Evolutionary conservation across 2,888 invertebrate species (phyloP).

Genomic region (Marasmarcha lunaedactyla): DNA sequence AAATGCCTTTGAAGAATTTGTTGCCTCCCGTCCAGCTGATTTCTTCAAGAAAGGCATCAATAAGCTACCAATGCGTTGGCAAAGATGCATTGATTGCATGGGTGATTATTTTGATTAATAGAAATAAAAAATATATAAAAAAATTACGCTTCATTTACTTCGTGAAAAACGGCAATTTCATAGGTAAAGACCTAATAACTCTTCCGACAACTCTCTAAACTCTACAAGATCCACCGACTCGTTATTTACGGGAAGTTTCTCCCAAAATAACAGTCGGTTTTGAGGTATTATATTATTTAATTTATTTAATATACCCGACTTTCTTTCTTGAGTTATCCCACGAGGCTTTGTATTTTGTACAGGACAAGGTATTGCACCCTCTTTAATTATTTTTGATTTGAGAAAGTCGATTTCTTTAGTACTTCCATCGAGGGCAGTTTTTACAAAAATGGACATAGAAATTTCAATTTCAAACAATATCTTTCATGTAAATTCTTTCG

Average conservation of each 20-base stretch:
- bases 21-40: no score
- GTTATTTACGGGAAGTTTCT: conserved; percentile 3
- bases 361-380: conserved; percentile 1
- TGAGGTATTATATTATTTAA: conserved; percentile 4
- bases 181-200: no score
- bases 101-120: no score
- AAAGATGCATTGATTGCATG: no score
- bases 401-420: conserved; percentile 2
- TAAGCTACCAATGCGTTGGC: no score
- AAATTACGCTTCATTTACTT: no score
- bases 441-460: conserved; percentile 1
- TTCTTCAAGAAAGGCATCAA: no score
- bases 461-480: conserved; percentile 2
- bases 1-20: no score
- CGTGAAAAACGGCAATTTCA: no score
- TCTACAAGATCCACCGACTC: conserved; percentile 2
- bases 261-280: conserved; percentile 2
- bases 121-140: no score
- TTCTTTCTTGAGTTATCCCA: conserved; percentile 3
- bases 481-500: conserved; percentile 4
- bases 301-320: conserved; percentile 2
- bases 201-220: neutral
- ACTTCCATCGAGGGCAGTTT: conserved; percentile 3
- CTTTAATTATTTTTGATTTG: conserved; percentile 1
- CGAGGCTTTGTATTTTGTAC: conserved; percentile 2